Evolutionary conservation across 2,888 invertebrate genomes (phyloP).

Genomic region (Eurytoma adleriae): DNA sequence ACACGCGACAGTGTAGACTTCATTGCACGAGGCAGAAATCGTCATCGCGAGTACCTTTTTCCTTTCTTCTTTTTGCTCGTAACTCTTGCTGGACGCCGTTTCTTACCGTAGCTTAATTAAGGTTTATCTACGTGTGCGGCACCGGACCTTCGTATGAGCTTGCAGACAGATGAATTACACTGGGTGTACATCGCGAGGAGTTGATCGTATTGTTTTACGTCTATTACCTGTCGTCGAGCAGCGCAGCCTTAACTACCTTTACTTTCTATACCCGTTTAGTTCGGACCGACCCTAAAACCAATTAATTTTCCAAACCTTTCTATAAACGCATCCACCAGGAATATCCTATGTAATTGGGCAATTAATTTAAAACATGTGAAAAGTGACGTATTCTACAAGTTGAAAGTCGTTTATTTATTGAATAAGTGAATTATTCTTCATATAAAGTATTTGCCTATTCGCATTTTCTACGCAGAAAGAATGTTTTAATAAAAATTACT

Average conservation of each 20-base stretch:
- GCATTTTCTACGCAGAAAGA: no score
- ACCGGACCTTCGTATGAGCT: slow-evolving; percentile 37
- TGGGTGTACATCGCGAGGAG: not conserved
- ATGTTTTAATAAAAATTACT: no score
- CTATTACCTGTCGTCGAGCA: slow-evolving; percentile 11
- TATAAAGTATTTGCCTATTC: no score
- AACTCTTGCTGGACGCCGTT: slow-evolving; percentile 43
- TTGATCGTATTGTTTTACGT: not conserved
- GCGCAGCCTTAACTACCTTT: slow-evolving; percentile 38
- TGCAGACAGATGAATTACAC: slow-evolving; percentile 56
- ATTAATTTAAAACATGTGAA: no score
- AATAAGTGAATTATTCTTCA: no score
- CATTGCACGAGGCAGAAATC: not conserved
- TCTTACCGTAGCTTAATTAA: slow-evolving; percentile 65
- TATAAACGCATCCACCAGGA: not conserved
- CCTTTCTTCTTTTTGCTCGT: not conserved
- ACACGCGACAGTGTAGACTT: no score
- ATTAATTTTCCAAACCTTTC: slow-evolving; percentile 51
- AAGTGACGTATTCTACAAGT: no score
- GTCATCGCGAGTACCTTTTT: slow-evolving; percentile 50
- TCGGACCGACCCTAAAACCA: slow-evolving; percentile 21
- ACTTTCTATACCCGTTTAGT: not conserved
- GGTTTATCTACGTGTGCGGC: slow-evolving; percentile 45
- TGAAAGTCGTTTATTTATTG: no score
- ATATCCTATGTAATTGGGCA: no score